These are phyloP conservation scores for Kryptolebias marmoratus DNA, from an alignment of 2,113 vertebrate species.

Conservation along the genomic window DNA sequence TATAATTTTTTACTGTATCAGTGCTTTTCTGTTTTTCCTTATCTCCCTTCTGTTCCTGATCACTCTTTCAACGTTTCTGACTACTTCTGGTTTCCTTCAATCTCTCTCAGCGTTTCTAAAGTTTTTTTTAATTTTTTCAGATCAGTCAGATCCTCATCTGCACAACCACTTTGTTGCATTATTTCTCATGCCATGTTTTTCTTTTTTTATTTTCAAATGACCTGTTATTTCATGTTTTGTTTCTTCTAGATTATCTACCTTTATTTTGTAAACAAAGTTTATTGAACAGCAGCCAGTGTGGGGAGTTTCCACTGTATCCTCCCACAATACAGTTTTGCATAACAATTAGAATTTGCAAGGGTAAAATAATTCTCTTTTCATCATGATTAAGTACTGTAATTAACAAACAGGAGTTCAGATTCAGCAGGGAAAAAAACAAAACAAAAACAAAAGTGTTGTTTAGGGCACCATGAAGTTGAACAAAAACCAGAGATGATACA, in stretches of 20 bases:
- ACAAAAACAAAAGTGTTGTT: not conserved
- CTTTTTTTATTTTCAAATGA: not conserved
- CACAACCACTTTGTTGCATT: not conserved
- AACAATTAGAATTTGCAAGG: not conserved
- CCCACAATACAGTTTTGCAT: not conserved
- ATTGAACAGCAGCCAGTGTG: no score
- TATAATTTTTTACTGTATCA: no score
- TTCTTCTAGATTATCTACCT: not conserved
- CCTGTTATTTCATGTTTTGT: not conserved
- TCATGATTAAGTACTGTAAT: not conserved
- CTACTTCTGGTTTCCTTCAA: no score
- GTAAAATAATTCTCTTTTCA: slow-evolving; percentile 1
- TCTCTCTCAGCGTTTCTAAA: no score
- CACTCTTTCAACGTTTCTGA: no score
- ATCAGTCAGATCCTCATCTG: not conserved
- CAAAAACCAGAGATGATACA: slow-evolving; percentile 45
- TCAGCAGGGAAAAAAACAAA: not conserved
- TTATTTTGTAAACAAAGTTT: not conserved
- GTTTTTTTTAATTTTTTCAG: no score
- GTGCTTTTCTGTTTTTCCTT: no score
- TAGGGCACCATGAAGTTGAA: slow-evolving; percentile 4
- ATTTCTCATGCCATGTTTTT: not conserved
- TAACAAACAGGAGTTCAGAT: slow-evolving; percentile 7
- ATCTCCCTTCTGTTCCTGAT: no score
- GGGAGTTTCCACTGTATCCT: not conserved